phyloP scores from a whole-genome alignment of 2,113 vertebrate species.

The Pantherophis guttatus region DNA sequence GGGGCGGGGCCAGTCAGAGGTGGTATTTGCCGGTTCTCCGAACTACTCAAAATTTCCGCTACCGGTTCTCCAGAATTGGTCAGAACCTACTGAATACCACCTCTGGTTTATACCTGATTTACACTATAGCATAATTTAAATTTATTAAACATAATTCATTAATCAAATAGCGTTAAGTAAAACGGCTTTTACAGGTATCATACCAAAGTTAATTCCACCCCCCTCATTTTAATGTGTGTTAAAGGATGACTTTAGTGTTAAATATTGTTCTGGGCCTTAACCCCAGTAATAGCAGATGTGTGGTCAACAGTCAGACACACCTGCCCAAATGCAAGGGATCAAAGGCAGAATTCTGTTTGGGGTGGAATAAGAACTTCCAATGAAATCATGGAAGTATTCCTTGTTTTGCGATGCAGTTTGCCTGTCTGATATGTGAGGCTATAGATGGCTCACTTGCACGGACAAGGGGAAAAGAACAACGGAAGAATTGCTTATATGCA shows the following conservation, averaged over 20 bases:
- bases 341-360: conserved; percentile 48
- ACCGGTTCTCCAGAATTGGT: too few species aligned
- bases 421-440: conserved; percentile 36
- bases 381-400: conserved; percentile 43
- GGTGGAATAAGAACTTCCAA: conserved; percentile 47
- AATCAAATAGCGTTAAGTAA: not conserved
- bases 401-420: conserved; percentile 54
- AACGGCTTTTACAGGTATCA: not conserved
- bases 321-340: conserved; percentile 62
- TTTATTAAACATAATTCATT: not conserved
- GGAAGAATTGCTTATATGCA: conserved; percentile 49
- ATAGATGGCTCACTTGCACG: conserved; percentile 59
- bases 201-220: not conserved
- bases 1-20: too few species aligned
- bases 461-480: conserved; percentile 49
- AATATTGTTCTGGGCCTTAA: conserved; percentile 56
- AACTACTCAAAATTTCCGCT: too few species aligned
- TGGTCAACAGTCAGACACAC: conserved; percentile 34
- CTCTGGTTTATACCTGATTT: not conserved
- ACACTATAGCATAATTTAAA: not conserved
- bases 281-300: conserved; percentile 62
- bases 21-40: too few species aligned
- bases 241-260: conserved; percentile 43
- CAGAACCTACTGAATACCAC: too few species aligned
- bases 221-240: not conserved